phyloP scores from a whole-genome alignment of 2,888 invertebrate genomes.

The Trissoscelio sp. region DNA sequence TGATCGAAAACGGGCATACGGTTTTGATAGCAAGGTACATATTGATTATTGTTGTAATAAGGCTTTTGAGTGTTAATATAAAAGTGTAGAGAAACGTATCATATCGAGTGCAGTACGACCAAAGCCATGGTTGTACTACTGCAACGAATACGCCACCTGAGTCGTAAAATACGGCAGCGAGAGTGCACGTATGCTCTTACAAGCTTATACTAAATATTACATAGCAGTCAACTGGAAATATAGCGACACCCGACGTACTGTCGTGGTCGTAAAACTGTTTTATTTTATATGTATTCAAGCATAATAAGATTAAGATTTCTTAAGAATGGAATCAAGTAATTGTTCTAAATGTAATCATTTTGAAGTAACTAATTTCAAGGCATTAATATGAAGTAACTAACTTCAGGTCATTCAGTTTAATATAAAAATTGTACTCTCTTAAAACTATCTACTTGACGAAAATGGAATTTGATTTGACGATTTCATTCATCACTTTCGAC shows the following conservation, averaged over 20 bases:
- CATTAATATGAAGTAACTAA: too few relatives aligned
- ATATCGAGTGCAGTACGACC: conserved; percentile 44
- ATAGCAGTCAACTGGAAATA: conserved; percentile 37
- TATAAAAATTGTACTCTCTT: too few relatives aligned
- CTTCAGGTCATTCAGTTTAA: too few relatives aligned
- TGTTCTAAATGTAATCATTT: too few relatives aligned
- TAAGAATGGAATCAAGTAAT: background rate
- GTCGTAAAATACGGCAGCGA: conserved; percentile 48
- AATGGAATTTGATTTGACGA: too few relatives aligned
- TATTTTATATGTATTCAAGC: conserved; percentile 19
- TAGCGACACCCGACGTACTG: conserved; percentile 16
- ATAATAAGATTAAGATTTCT: conserved; percentile 39
- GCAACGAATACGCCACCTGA: conserved; percentile 39
- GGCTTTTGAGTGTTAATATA: conserved; percentile 20
- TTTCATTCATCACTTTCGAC: too few relatives aligned
- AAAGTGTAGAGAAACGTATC: conserved; percentile 11
- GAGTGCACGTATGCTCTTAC: conserved; percentile 37
- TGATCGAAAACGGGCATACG: background rate
- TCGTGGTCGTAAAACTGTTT: conserved; percentile 35
- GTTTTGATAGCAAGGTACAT: background rate
- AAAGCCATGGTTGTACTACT: conserved; percentile 48
- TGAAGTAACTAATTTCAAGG: too few relatives aligned
- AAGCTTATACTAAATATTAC: conserved; percentile 55
- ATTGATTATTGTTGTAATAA: conserved; percentile 23
- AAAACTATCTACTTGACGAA: too few relatives aligned